Conservation (phyloP, 2,888 invertebrate genomes). For the Hydrotaea diabolus region DNA sequence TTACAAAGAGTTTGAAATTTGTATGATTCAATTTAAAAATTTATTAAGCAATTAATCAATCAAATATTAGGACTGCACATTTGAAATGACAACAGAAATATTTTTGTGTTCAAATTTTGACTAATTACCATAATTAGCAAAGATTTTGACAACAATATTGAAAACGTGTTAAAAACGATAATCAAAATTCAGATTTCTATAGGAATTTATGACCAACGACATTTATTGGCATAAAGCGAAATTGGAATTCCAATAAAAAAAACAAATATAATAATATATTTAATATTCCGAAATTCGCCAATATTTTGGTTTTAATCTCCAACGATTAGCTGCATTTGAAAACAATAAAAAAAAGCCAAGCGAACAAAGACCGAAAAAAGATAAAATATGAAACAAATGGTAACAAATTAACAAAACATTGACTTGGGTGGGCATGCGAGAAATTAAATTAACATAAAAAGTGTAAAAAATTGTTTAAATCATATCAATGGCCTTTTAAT, state of each 20-base stretch:
- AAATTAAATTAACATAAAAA: no score
- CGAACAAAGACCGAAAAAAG: no score
- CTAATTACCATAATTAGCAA: constrained; percentile 13
- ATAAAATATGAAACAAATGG: no score
- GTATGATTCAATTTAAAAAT: not conserved
- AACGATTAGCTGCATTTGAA: not conserved
- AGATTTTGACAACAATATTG: not conserved
- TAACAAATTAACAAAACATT: not conserved
- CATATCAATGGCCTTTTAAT: no score
- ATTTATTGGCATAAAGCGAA: no score
- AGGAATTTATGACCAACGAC: no score
- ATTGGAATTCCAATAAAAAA: no score
- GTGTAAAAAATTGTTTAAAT: no score
- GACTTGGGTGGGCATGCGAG: not conserved
- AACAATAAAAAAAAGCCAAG: not conserved
- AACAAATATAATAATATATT: no score
- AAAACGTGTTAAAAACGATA: not conserved
- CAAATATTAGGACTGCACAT: not conserved
- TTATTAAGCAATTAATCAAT: not conserved
- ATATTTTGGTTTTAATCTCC: not conserved
- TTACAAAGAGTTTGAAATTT: no score
- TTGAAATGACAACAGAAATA: not conserved
- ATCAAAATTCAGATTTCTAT: not conserved
- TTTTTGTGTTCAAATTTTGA: not conserved
- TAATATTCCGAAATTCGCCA: not conserved